Base-by-base conservation (phyloP, 2,888 invertebrate species). In the Invenusta paracnida region DNA sequence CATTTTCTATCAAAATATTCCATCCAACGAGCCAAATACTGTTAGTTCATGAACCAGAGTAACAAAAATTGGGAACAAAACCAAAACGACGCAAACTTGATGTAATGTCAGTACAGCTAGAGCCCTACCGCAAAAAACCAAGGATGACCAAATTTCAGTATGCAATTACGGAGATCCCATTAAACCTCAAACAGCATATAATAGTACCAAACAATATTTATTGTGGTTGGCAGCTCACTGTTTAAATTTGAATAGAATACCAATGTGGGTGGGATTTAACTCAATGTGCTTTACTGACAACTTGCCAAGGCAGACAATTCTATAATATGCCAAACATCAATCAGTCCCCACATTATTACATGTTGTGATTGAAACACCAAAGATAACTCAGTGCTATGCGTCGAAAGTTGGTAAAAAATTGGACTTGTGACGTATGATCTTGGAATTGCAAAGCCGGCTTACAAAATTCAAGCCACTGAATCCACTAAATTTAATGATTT, bases 401-500 rank as follows among this genome's bases (percentile, higher is more conserved):
- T 48, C 81, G 29, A 87, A 88, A 82, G 83, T 85, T 81, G 30
- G 73, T 0, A 87, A 27, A 25, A 85, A 27, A 87, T 84, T 83
- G 86, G 66, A 2, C 29, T 88, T 23, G 87, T 88, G 0, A 86
- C 82, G n/a, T 88, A 88, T 79, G 87, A 88, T 30, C 67, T 88
- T 13, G 82, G 85, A 30, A 83, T 81, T 67, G 87, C 88, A 25
- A 88, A 88, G 30, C 87, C 87, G 11, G 88, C 87, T 0, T 82
- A n/a, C n/a, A n/a, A n/a, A n/a, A n/a, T n/a, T n/a, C n/a, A n/a
- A n/a, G n/a, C n/a, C n/a, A n/a, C n/a, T n/a, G n/a, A n/a, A n/a
- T n/a, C n/a, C n/a, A n/a, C n/a, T 85, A 79, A 87, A 88, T 82
- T 88, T 79, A 84, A 87, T 88, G 85, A 87, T 88, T 79, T 25